Base-by-base conservation (phyloP, 2,888 invertebrate genomes). In the Cancer borealis region DNA sequence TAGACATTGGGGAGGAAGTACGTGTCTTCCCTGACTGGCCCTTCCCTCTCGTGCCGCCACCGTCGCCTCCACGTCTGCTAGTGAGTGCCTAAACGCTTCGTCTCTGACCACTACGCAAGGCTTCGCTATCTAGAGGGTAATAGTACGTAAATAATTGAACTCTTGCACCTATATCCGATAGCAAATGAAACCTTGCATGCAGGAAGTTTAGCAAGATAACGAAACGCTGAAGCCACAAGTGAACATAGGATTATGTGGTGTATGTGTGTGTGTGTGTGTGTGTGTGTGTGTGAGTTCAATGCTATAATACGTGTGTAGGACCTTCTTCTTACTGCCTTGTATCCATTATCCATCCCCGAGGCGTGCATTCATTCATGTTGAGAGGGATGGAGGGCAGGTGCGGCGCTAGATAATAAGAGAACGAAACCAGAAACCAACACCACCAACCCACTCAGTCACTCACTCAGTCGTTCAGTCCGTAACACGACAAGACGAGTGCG, bases 71-170 rank as follows among this genome's bases (percentile, higher is more conserved):
- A 39, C 84, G 39, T 14, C 84, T 14, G 84, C 84, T 39, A 30
- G 84, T 84, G 84, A 30, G 84, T 84, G 84, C 84, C 84, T 39
- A 30, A 84, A 84, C 84, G 84, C 17, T 84, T 84, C 84, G 84
- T 84, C 39, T 84, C 30, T 14, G 39, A 8, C n/a, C 84, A 84
- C 30, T 4, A 84, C 30, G 39, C 39, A 39, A 10, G 39, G 14
- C 84, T 30, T 30, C 17, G 84, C 14, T 26, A 12, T 8, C n/a
- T 14, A 39, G 10, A 84, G 12, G 39, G 14, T 84, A 30, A 17
- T 39, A 39, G 84, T 30, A 84, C 84, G 84, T 84, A 30, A 12
- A 2, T 17, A 17, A 84, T 12, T 84, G 26, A 84, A 84, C 10
- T 39, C 39, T 14, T 39, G 30, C 84, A 10, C 30, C 12, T 39